These are phyloP conservation scores for Spea hammondii DNA, from an alignment of 2,797 vertebrate species.

Conservation along the genomic window DNA sequence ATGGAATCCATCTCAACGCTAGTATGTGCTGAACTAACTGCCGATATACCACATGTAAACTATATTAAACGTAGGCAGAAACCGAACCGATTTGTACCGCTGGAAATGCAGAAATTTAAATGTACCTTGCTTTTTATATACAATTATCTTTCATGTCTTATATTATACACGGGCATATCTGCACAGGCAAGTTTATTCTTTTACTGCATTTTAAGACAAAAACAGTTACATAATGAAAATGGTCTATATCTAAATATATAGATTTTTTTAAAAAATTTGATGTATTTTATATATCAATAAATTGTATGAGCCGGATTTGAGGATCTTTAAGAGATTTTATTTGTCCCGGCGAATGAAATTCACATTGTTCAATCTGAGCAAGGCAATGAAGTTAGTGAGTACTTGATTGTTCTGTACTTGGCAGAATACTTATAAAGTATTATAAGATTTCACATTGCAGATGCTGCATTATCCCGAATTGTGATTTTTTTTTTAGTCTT, in stretches of 20 bases:
- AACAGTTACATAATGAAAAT: background rate
- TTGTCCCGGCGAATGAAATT: background rate
- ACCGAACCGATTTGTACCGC: too few species aligned
- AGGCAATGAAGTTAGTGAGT: background rate
- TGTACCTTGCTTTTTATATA: too few species aligned
- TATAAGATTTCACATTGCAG: slow-evolving; percentile 7
- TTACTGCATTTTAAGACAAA: background rate
- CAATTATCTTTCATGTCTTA: too few species aligned
- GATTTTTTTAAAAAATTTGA: too few species aligned
- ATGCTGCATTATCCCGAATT: slow-evolving; percentile 3
- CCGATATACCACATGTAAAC: too few species aligned
- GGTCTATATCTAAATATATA: background rate
- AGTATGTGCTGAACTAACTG: background rate
- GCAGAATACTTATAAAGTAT: too few species aligned
- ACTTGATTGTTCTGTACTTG: background rate
- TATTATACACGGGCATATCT: too few species aligned
- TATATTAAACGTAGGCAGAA: too few species aligned
- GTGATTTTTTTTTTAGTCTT: slow-evolving; percentile 9
- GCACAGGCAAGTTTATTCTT: background rate
- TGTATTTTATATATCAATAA: too few species aligned
- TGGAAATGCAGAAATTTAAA: too few species aligned
- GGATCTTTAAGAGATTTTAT: background rate
- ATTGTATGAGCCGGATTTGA: too few species aligned
- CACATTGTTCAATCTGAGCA: background rate
- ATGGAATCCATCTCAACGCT: background rate